A percentile compares a stretch with the other conserved stretches of the same genome.
These are phyloP conservation scores for Toxonevra muliebris DNA, from an alignment of 2,888 invertebrate species.

Conservation along the genomic window DNA sequence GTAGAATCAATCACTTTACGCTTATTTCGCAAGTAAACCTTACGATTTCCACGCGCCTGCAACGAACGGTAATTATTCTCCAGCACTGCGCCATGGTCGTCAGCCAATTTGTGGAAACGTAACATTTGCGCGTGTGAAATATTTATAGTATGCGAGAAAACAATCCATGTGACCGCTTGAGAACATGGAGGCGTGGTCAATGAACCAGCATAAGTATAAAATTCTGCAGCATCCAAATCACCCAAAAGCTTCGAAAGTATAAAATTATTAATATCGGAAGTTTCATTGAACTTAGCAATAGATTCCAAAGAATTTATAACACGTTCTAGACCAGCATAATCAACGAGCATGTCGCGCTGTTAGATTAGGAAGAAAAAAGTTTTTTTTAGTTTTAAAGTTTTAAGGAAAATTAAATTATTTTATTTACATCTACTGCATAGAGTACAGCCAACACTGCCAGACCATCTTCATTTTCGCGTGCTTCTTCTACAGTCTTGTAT, in stretches of 20 bases:
- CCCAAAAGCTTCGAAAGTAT: conserved; percentile 32
- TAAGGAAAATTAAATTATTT: not conserved
- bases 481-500: conserved; percentile 39
- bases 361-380: not conserved
- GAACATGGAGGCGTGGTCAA: conserved; percentile 45
- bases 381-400: not conserved
- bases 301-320: conserved; percentile 35
- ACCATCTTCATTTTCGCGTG: conserved; percentile 38
- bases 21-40: conserved; percentile 35
- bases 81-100: conserved; percentile 35
- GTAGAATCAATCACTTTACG: conserved; percentile 27
- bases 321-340: conserved; percentile 35
- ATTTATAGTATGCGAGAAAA: conserved; percentile 35
- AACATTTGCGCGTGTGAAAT: conserved; percentile 36
- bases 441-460: conserved; percentile 38
- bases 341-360: not conserved
- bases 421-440: conserved; percentile 27
- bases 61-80: conserved; percentile 44
- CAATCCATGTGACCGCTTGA: conserved; percentile 42
- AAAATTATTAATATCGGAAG: conserved; percentile 36
- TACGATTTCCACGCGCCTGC: conserved; percentile 38
- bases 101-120: conserved; percentile 35
- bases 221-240: conserved; percentile 32
- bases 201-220: conserved; percentile 41
- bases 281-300: conserved; percentile 36